Evolutionary conservation across 2,888 invertebrate species (phyloP).

Genomic region (Melanophora roralis): DNA sequence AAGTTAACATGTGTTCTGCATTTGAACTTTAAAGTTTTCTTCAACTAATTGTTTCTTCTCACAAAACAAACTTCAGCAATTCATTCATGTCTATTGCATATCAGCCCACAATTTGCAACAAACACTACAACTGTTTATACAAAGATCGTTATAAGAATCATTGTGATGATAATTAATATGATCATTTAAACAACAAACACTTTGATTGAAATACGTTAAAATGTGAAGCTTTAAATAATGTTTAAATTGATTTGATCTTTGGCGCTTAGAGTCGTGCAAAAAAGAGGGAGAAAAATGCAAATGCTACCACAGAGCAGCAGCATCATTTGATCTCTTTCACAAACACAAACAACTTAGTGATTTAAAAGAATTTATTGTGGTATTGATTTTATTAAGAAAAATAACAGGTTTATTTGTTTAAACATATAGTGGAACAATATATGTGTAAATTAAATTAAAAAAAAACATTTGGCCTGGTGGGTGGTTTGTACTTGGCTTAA

Average conservation of each 20-base stretch:
- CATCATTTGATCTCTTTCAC: slow-evolving; percentile 1
- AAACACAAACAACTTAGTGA: not conserved
- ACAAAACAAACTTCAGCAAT: too few species aligned
- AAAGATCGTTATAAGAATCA: not conserved
- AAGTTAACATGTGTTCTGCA: too few species aligned
- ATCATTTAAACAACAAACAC: slow-evolving; percentile 27
- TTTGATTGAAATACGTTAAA: slow-evolving; percentile 37
- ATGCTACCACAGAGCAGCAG: not conserved
- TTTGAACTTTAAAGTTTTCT: too few species aligned
- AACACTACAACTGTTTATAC: not conserved
- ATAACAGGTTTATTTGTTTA: not conserved
- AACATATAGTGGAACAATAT: not conserved
- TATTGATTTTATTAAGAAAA: not conserved
- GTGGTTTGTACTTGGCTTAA: slow-evolving; percentile 25
- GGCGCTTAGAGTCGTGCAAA: slow-evolving; percentile 27
- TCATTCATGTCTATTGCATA: too few species aligned
- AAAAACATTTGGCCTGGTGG: slow-evolving; percentile 2
- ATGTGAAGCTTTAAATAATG: slow-evolving; percentile 8
- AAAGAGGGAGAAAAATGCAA: not conserved
- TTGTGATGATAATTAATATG: not conserved
- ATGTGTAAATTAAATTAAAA: not conserved
- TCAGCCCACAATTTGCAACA: not conserved
- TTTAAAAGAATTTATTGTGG: not conserved
- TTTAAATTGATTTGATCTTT: slow-evolving; percentile 60
- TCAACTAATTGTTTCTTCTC: too few species aligned